These are phyloP conservation scores for Helicorthomorpha holstii DNA, from an alignment of 1,140 invertebrate genomes.

Conservation along the genomic window DNA sequence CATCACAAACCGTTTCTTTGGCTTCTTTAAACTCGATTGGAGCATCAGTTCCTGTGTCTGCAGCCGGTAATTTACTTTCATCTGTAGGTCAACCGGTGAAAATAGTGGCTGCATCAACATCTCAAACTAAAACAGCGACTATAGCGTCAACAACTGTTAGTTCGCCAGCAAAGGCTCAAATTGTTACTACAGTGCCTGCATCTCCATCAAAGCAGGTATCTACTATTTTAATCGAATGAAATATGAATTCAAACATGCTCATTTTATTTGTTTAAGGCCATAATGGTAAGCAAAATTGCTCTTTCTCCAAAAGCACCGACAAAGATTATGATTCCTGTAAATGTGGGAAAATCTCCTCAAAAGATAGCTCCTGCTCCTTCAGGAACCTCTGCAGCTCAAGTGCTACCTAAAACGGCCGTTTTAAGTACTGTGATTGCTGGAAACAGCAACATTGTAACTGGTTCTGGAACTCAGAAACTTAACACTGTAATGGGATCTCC, in stretches of 20 bases:
- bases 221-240: neutral
- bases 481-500: constrained; percentile 31
- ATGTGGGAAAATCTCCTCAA: constrained; percentile 23
- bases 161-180: constrained; percentile 12
- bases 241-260: neutral
- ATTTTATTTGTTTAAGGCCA: neutral
- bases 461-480: constrained; percentile 33
- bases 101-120: constrained; percentile 11
- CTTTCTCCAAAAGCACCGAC: constrained; percentile 23
- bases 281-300: constrained; percentile 21
- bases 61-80: constrained; percentile 20
- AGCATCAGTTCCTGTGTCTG: too few relatives aligned
- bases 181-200: constrained; percentile 16
- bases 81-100: constrained; percentile 14
- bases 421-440: too few relatives aligned
- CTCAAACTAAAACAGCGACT: constrained; percentile 40
- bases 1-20: constrained; percentile 7
- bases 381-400: neutral
- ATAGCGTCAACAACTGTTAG: constrained; percentile 31
- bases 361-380: constrained; percentile 19
- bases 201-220: constrained; percentile 20
- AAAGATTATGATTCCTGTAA: constrained; percentile 26
- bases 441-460: too few relatives aligned
- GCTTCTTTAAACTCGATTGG: constrained; percentile 9
- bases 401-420: constrained; percentile 11